Conservation (phyloP, 2,888 invertebrate genomes). For the Girardia tigrina region DNA sequence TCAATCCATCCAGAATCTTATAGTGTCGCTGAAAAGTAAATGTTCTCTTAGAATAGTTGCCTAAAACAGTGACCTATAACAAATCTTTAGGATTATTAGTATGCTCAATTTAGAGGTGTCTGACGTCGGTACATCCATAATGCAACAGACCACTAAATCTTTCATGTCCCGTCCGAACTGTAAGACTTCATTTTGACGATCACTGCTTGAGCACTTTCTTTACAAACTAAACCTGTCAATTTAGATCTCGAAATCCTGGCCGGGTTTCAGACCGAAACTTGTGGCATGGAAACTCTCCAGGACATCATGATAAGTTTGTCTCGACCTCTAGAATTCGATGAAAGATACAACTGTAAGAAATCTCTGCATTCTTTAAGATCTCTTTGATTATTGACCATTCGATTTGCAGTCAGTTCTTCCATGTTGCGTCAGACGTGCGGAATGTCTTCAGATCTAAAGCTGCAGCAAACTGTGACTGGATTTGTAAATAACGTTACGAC, state of each 20-base stretch:
- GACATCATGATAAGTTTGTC: background rate
- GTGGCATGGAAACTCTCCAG: background rate
- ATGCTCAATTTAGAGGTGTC: background rate
- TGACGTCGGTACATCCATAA: background rate
- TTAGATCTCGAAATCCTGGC: background rate
- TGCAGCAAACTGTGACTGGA: background rate
- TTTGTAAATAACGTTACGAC: background rate
- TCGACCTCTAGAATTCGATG: background rate
- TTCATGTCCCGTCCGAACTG: background rate
- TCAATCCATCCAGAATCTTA: constrained; percentile 87
- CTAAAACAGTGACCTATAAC: background rate
- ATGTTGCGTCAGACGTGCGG: background rate
- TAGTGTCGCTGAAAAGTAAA: constrained; percentile 55
- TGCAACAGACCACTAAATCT: background rate
- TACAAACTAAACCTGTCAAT: background rate
- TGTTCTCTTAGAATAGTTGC: background rate
- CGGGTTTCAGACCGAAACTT: background rate
- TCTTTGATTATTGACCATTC: background rate
- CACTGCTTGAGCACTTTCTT: background rate
- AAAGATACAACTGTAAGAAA: background rate
- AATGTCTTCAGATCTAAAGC: background rate
- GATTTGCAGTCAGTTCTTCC: background rate
- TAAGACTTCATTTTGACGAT: background rate
- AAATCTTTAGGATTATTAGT: background rate
- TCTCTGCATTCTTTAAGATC: background rate